A percentile compares a stretch with the other conserved stretches of the same genome.
Conservation (phyloP, 2,888 invertebrate species). For the Dicyrtomina minuta region DNA sequence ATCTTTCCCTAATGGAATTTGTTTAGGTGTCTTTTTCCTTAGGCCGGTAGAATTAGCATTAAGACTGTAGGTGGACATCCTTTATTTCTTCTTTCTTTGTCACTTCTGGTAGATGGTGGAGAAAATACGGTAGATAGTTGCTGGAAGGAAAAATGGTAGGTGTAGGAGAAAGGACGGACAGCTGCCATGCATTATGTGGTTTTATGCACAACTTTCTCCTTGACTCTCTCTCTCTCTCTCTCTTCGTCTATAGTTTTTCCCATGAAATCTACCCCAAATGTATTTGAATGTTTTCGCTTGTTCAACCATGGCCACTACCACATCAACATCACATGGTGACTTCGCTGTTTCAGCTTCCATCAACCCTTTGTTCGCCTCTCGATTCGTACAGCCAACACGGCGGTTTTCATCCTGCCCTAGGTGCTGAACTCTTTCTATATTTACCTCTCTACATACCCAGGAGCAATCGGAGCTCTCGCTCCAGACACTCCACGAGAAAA, state of each 20-base stretch:
- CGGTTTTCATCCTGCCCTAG: conserved; percentile 8
- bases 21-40: too few species aligned
- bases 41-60: too few species aligned
- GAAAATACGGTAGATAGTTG: too few species aligned
- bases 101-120: too few species aligned
- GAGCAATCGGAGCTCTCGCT: not conserved
- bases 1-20: too few species aligned
- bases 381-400: not conserved
- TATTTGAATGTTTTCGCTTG: conserved; percentile 3
- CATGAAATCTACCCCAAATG: conserved; percentile 9
- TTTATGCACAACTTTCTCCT: too few species aligned
- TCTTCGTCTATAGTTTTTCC: not conserved
- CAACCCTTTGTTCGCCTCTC: conserved; percentile 8
- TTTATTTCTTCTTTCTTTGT: not conserved
- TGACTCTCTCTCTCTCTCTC: too few species aligned
- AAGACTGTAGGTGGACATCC: not conserved
- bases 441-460: not conserved
- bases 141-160: too few species aligned
- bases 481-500: not conserved
- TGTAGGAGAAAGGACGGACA: too few species aligned
- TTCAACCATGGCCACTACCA: not conserved
- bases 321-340: not conserved
- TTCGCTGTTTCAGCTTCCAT: not conserved
- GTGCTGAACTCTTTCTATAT: conserved; percentile 2
- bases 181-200: too few species aligned